Conservation (phyloP, 2,797 vertebrate species). For the Hemibagrus guttatus region DNA sequence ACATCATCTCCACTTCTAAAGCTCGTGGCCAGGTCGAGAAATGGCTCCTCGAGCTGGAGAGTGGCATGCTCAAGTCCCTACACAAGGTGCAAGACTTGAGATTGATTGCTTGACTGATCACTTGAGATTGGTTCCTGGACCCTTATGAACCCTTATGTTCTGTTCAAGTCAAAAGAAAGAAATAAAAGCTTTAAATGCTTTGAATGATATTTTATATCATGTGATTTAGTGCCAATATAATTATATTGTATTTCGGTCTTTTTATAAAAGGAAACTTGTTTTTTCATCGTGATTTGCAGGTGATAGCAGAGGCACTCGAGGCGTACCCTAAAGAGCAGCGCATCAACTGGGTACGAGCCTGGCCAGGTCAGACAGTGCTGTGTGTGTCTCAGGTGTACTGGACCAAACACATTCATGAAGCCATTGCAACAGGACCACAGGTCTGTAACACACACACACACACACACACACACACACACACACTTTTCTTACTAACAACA, state of each 20-base stretch:
- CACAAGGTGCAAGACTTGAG: constrained; percentile 77
- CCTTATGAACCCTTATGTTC: neutral
- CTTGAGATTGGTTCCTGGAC: neutral
- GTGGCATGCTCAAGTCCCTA: constrained; percentile 81
- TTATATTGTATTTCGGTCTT: neutral
- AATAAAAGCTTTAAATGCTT: neutral
- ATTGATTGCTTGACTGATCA: too few relatives aligned
- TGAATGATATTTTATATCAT: neutral
- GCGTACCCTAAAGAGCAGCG: constrained; percentile 77
- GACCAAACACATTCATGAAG: constrained; percentile 81
- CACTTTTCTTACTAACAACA: neutral
- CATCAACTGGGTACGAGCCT: constrained; percentile 83
- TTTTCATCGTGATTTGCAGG: constrained; percentile 64
- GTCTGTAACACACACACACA: constrained; percentile 56
- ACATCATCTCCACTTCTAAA: constrained; percentile 84
- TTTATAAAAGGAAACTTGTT: neutral
- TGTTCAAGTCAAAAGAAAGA: neutral
- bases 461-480: neutral
- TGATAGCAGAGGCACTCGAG: constrained; percentile 78
- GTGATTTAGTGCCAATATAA: neutral
- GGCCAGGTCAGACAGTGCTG: constrained; percentile 89
- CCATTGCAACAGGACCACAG: constrained; percentile 75
- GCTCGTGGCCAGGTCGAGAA: constrained; percentile 90
- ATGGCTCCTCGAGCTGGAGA: constrained; percentile 86
- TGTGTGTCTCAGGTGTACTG: constrained; percentile 90